Evolutionary conservation across 2,797 vertebrate species (phyloP).

Genomic region (Brotula barbata): DNA sequence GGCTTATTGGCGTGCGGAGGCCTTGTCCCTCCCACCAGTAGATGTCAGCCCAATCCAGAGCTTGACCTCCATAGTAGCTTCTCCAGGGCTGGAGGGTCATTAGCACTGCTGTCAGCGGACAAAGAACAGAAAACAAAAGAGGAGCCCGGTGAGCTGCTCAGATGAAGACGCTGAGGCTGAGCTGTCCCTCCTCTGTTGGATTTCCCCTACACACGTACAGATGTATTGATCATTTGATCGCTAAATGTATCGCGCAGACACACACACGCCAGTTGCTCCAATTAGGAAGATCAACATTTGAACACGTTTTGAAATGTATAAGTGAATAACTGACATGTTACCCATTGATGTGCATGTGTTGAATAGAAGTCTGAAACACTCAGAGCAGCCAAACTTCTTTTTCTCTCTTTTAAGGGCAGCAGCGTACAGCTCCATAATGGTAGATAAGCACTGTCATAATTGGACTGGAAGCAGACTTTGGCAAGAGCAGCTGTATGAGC

Average conservation of each 20-base stretch:
- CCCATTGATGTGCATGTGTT: not conserved
- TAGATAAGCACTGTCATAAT: slow-evolving; percentile 28
- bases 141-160: slow-evolving; percentile 44
- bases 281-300: not conserved
- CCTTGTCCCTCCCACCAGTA: slow-evolving; percentile 58
- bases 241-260: not conserved
- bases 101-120: slow-evolving; percentile 46
- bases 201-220: not conserved
- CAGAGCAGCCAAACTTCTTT: not conserved
- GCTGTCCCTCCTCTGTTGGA: not conserved
- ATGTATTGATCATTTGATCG: not conserved
- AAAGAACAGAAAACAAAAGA: slow-evolving; percentile 43
- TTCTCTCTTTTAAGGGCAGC: slow-evolving; percentile 13
- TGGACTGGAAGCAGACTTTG: slow-evolving; percentile 31
- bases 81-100: slow-evolving; percentile 41
- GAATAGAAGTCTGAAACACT: not conserved
- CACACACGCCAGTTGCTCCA: not conserved
- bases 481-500: slow-evolving; percentile 17
- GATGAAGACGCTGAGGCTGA: slow-evolving; percentile 1
- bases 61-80: slow-evolving; percentile 57
- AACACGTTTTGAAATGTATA: not conserved
- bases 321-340: not conserved
- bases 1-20: slow-evolving; percentile 59
- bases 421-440: slow-evolving; percentile 16
- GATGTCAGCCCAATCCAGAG: slow-evolving; percentile 57